A percentile compares a stretch with the other conserved stretches of the same genome.
Evolutionary conservation across 2,797 vertebrate genomes (phyloP).

Genomic region (Anisognathus igniventris): DNA sequence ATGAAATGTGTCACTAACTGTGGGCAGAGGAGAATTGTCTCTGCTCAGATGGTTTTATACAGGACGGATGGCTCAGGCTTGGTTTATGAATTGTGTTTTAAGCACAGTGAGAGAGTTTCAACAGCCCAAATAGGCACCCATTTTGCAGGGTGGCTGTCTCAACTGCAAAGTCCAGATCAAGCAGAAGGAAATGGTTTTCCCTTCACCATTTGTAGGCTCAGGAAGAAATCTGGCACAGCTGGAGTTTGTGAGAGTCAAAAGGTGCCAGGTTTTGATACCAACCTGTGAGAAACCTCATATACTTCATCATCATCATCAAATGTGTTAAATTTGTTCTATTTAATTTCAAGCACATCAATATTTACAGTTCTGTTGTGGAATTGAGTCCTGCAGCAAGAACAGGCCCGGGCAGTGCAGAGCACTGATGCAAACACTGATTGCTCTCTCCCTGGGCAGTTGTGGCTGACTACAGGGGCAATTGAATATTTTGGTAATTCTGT

Average conservation of each 20-base stretch:
- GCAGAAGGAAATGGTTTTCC: not conserved
- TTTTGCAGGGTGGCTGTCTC: not conserved
- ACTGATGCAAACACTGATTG: not conserved
- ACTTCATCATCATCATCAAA: not conserved
- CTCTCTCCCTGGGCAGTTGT: not conserved
- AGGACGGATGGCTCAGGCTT: not conserved
- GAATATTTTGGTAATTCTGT: not conserved
- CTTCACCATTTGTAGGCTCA: not conserved
- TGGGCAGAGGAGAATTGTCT: not conserved
- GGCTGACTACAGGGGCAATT: not conserved
- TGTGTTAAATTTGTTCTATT: not conserved
- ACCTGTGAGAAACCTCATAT: not conserved
- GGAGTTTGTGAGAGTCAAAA: not conserved
- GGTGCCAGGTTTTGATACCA: not conserved
- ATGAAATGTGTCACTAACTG: not conserved
- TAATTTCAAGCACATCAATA: not conserved
- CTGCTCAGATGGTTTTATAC: not conserved
- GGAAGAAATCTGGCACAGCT: not conserved
- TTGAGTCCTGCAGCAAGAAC: not conserved
- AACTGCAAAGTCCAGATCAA: not conserved
- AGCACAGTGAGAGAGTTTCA: not conserved
- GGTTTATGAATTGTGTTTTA: not conserved
- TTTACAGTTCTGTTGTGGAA: not conserved
- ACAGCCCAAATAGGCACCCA: not conserved
- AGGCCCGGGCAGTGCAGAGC: not conserved